These are phyloP conservation scores for Heliocidaris tuberculata DNA, from an alignment of 35 echinoderm and acorn worm genomes.

Conservation along the genomic window DNA sequence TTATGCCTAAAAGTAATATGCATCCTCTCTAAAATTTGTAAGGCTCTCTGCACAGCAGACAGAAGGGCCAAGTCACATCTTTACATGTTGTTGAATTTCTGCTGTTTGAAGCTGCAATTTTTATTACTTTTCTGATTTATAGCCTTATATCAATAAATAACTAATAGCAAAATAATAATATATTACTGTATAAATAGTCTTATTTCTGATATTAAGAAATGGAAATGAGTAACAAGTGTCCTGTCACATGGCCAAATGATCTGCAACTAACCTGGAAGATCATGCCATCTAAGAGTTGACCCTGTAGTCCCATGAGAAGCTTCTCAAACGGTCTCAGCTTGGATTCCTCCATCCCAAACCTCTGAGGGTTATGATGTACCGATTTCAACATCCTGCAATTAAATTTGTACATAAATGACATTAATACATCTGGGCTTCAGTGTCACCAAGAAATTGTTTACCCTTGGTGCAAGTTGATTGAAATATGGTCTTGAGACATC, in stretches of 20 bases:
- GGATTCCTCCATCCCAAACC: slow-evolving; percentile 87
- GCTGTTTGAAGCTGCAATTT: too few relatives aligned
- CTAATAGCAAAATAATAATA: too few relatives aligned
- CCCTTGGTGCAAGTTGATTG: too few relatives aligned
- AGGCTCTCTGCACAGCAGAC: too few relatives aligned
- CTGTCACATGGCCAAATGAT: neutral
- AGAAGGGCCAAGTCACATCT: too few relatives aligned
- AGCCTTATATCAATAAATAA: too few relatives aligned
- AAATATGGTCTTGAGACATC: too few relatives aligned
- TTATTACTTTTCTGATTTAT: too few relatives aligned
- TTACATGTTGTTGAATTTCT: too few relatives aligned
- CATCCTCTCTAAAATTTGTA: too few relatives aligned
- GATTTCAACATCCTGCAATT: slow-evolving; percentile 92
- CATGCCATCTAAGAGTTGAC: slow-evolving; percentile 96
- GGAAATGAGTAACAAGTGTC: neutral
- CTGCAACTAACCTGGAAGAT: slow-evolving; percentile 76
- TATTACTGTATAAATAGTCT: too few relatives aligned
- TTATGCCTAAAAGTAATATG: too few relatives aligned
- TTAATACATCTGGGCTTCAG: neutral
- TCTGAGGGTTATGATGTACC: slow-evolving; percentile 92
- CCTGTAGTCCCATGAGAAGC: slow-evolving; percentile 93
- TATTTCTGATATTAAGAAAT: neutral
- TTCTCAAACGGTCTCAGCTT: slow-evolving; percentile 98
- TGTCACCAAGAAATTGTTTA: neutral
- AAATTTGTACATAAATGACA: neutral